phyloP scores from a whole-genome alignment of 2,888 invertebrate species.

The Spodoptera littoralis region DNA sequence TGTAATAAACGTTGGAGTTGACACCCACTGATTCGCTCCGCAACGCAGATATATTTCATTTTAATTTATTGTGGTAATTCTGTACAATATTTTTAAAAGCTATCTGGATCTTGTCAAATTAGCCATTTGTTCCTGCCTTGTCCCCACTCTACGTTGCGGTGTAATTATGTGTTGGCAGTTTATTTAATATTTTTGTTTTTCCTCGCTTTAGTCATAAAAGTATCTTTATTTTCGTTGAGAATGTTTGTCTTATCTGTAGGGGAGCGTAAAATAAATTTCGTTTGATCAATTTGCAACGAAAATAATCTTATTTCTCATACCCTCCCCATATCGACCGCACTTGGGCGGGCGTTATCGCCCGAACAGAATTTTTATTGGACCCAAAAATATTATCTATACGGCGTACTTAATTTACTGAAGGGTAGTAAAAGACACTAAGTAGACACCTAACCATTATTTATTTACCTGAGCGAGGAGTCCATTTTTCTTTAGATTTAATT shows the following conservation, averaged over 20 bases:
- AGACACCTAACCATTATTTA: conserved; percentile 28
- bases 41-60: conserved; percentile 28
- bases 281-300: conserved; percentile 63
- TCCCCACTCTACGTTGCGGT: conserved; percentile 10
- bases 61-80: conserved; percentile 34
- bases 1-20: conserved; percentile 31
- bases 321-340: conserved; percentile 56
- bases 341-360: conserved; percentile 53
- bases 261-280: conserved; percentile 54
- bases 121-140: conserved; percentile 26
- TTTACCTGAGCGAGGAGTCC: conserved; percentile 10
- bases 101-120: conserved; percentile 33
- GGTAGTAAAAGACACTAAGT: conserved; percentile 32
- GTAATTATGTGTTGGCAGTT: conserved; percentile 36
- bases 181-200: conserved; percentile 41
- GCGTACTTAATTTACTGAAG: conserved; percentile 51
- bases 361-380: conserved; percentile 59
- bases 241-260: conserved; percentile 52
- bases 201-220: conserved; percentile 40
- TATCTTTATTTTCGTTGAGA: conserved; percentile 49
- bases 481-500: conserved; percentile 13
- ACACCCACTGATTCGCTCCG: conserved; percentile 32
- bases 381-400: conserved; percentile 56
- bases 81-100: conserved; percentile 39
- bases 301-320: conserved; percentile 59